Conservation (phyloP, 2,888 invertebrate species). For the Lutraria lutraria region DNA sequence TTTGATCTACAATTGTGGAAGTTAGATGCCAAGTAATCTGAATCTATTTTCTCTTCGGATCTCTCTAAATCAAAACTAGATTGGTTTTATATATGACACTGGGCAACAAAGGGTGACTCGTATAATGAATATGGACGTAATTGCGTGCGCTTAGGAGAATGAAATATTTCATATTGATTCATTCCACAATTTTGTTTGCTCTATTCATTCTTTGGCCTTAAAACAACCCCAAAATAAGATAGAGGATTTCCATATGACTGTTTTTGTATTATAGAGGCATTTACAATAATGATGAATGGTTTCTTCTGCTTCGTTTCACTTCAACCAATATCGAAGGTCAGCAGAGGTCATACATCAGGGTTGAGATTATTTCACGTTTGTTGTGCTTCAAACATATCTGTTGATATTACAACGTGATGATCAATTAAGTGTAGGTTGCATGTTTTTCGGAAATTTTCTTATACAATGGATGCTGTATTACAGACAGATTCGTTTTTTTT, state of each 20-base stretch:
- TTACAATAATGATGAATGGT: background rate
- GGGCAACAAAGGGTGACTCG: background rate
- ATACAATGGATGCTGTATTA: too few relatives aligned
- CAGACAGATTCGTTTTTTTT: too few relatives aligned
- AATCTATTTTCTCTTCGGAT: background rate
- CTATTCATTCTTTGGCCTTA: background rate
- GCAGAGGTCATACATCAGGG: background rate
- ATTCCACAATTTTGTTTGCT: background rate
- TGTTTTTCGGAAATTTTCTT: too few relatives aligned
- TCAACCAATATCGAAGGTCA: background rate
- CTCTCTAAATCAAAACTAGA: background rate
- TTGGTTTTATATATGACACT: background rate
- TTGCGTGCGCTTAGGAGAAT: background rate
- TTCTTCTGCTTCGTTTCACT: background rate
- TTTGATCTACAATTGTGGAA: too few relatives aligned
- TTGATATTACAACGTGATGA: too few relatives aligned
- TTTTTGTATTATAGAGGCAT: background rate
- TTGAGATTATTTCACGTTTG: too few relatives aligned
- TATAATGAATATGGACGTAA: background rate
- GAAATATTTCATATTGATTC: background rate
- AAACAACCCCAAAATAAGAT: constrained; percentile 1
- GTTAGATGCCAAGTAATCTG: background rate
- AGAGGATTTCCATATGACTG: background rate
- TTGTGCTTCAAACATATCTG: too few relatives aligned
- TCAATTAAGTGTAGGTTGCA: too few relatives aligned